These are phyloP conservation scores for Euphydryas editha DNA, from an alignment of 2,888 invertebrate genomes.

Conservation along the genomic window DNA sequence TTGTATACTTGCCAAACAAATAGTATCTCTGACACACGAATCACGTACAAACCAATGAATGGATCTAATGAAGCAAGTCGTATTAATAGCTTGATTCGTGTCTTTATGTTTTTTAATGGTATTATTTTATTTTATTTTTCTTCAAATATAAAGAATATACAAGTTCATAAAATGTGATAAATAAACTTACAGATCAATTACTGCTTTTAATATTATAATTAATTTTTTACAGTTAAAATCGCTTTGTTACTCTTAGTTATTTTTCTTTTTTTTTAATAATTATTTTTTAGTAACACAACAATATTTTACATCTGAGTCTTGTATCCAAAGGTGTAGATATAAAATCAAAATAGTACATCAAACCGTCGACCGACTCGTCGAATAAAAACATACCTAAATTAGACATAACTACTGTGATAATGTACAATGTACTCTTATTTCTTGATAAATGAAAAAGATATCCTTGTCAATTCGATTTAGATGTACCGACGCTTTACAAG, in stretches of 20 bases:
- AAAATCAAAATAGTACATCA: too few species aligned
- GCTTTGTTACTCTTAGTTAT: background rate
- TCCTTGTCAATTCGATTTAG: too few species aligned
- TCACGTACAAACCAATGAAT: background rate
- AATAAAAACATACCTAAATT: too few species aligned
- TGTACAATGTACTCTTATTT: too few species aligned
- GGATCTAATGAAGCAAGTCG: background rate
- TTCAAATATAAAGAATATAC: background rate
- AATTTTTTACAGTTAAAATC: background rate
- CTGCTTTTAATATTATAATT: background rate
- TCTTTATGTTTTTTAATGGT: background rate
- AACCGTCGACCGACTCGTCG: too few species aligned
- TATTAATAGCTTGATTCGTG: conserved; percentile 1
- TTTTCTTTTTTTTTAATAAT: too few species aligned
- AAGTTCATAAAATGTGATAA: background rate
- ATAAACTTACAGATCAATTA: background rate
- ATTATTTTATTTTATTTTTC: background rate
- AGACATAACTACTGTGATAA: too few species aligned
- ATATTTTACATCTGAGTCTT: too few species aligned
- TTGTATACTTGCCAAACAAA: background rate
- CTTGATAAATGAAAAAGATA: too few species aligned
- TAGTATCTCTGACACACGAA: conserved; percentile 5
- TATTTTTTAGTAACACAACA: too few species aligned
- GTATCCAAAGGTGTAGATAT: too few species aligned
- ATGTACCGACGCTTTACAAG: background rate